Percentiles rank a stretch among this genome's conserved stretches.
These are phyloP conservation scores for Lophius piscatorius DNA, from an alignment of 2,113 vertebrate species.

Conservation along the genomic window DNA sequence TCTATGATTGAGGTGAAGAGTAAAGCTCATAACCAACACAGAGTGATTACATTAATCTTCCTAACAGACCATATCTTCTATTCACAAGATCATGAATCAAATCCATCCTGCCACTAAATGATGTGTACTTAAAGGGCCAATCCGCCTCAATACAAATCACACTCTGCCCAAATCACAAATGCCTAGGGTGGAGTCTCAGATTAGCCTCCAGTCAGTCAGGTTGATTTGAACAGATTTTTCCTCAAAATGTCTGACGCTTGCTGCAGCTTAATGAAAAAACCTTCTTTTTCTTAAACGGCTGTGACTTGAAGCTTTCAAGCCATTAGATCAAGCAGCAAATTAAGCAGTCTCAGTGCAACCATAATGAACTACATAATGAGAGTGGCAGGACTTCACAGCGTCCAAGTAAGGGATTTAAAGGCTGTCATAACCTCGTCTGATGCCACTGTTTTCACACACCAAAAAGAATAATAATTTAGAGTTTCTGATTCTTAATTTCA, in stretches of 20 bases:
- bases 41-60: constrained; percentile 55
- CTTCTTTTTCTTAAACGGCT: constrained; percentile 15
- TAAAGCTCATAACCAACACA: constrained; percentile 41
- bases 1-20: constrained; percentile 57
- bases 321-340: constrained; percentile 40
- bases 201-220: not conserved
- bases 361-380: constrained; percentile 26
- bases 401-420: constrained; percentile 5
- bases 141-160: constrained; percentile 8
- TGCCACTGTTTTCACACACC: not conserved
- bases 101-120: constrained; percentile 25
- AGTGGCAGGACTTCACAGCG: constrained; percentile 10
- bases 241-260: not conserved
- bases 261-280: constrained; percentile 1
- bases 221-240: constrained; percentile 8
- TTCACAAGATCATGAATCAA: constrained; percentile 50
- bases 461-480: not conserved
- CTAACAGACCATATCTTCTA: constrained; percentile 42
- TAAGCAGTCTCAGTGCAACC: constrained; percentile 9
- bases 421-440: not conserved
- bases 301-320: constrained; percentile 28
- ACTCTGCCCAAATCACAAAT: not conserved
- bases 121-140: constrained; percentile 27
- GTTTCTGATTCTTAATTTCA: not conserved
- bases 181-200: not conserved